Percentiles rank a stretch among this genome's conserved stretches.
These are phyloP conservation scores for Phaedon cochleariae DNA, from an alignment of 2,888 invertebrate genomes.

Conservation along the genomic window DNA sequence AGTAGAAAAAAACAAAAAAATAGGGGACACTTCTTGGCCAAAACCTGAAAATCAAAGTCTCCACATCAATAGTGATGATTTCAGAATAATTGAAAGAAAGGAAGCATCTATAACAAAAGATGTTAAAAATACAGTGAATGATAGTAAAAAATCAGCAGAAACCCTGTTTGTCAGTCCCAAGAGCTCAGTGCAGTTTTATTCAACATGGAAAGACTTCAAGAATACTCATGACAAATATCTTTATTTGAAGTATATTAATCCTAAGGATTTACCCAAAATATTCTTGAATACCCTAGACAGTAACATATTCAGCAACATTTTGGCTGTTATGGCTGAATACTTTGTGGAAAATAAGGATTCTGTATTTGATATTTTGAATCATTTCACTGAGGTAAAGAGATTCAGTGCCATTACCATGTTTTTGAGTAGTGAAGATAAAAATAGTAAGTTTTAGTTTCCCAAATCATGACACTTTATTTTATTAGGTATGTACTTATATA, in stretches of 20 bases:
- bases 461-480: too few species aligned
- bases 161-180: constrained; percentile 64
- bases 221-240: constrained; percentile 64
- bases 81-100: constrained; percentile 48
- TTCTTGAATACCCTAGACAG: constrained; percentile 76
- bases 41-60: constrained; percentile 25
- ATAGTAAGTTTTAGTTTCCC: constrained; percentile 61
- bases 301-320: constrained; percentile 69
- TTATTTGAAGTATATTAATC: constrained; percentile 69
- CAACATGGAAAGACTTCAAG: constrained; percentile 69
- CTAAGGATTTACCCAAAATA: constrained; percentile 67
- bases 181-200: constrained; percentile 73
- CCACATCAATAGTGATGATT: constrained; percentile 46
- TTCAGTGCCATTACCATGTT: constrained; percentile 74
- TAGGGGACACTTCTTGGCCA: constrained; percentile 28
- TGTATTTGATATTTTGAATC: constrained; percentile 65
- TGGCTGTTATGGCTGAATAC: constrained; percentile 63
- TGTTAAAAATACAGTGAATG: constrained; percentile 38
- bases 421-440: constrained; percentile 67
- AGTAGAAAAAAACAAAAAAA: constrained; percentile 27
- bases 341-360: constrained; percentile 61
- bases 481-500: too few species aligned
- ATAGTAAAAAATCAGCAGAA: constrained; percentile 27
- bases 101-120: constrained; percentile 25
- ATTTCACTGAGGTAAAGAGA: constrained; percentile 68